Conservation (phyloP, 2,797 vertebrate genomes). For the Fratercula arctica region DNA sequence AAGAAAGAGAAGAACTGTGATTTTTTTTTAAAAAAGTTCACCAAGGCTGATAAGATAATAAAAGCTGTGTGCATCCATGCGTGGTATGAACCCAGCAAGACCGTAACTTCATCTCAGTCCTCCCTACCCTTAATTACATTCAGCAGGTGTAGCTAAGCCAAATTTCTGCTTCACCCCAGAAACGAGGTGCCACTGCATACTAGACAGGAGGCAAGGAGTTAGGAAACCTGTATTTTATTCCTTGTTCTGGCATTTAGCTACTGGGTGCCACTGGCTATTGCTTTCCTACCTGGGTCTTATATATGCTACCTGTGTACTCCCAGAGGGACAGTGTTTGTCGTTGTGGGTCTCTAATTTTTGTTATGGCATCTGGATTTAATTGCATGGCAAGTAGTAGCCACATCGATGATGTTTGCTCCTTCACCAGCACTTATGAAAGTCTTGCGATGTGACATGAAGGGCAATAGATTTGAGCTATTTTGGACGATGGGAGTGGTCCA, state of each 20-base stretch:
- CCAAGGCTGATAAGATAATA: neutral
- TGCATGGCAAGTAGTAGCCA: neutral
- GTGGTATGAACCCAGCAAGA: neutral
- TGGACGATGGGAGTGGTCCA: neutral
- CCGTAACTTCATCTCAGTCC: neutral
- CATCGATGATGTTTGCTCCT: neutral
- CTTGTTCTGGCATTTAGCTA: neutral
- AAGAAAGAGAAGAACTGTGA: neutral
- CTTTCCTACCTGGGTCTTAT: neutral
- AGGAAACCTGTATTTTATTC: neutral
- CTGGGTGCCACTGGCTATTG: neutral
- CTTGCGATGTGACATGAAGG: neutral
- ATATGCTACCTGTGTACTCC: accelerated
- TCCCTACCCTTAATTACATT: neutral
- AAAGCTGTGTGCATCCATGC: neutral
- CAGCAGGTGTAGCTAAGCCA: neutral
- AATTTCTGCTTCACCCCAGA: neutral
- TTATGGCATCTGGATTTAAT: neutral
- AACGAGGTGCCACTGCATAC: neutral
- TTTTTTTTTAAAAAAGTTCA: neutral
- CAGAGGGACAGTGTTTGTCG: neutral
- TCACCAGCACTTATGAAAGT: neutral
- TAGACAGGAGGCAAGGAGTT: accelerated
- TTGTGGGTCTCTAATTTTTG: neutral
- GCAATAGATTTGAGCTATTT: neutral